Evolutionary conservation across 2,113 vertebrate genomes (phyloP).

Genomic region (Alexandromys fortis): DNA sequence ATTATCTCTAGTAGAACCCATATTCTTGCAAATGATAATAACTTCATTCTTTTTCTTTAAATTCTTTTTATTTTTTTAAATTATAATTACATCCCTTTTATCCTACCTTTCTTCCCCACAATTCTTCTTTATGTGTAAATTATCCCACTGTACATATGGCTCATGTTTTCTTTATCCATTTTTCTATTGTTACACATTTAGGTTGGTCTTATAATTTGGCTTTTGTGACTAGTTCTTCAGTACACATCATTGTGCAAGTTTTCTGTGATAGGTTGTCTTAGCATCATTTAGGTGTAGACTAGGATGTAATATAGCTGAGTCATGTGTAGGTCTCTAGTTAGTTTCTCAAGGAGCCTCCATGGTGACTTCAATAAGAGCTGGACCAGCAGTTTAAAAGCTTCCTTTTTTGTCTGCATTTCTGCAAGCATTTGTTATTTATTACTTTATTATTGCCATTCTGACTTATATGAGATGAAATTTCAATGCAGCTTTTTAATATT

Average conservation of each 20-base stretch:
- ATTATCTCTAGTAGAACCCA: background rate
- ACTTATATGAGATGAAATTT: background rate
- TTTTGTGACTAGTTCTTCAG: background rate
- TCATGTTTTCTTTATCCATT: background rate
- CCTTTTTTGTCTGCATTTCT: background rate
- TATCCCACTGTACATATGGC: background rate
- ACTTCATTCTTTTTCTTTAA: background rate
- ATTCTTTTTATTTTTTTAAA: background rate
- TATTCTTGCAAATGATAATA: background rate
- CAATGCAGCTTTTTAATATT: background rate
- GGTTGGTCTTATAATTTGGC: background rate
- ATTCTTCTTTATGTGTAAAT: background rate
- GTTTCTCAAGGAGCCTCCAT: background rate
- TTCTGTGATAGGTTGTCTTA: background rate
- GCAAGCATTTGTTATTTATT: background rate
- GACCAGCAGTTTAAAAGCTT: background rate
- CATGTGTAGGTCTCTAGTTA: background rate
- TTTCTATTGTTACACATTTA: background rate
- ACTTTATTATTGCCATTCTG: background rate
- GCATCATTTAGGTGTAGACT: background rate
- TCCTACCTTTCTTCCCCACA: background rate
- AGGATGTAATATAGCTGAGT: no score
- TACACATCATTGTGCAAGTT: no score
- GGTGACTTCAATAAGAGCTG: background rate
- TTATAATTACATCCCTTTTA: background rate